Conservation (phyloP, 37 sponge, comb jelly and placozoan genomes). For the Dysidea cf. avara region DNA sequence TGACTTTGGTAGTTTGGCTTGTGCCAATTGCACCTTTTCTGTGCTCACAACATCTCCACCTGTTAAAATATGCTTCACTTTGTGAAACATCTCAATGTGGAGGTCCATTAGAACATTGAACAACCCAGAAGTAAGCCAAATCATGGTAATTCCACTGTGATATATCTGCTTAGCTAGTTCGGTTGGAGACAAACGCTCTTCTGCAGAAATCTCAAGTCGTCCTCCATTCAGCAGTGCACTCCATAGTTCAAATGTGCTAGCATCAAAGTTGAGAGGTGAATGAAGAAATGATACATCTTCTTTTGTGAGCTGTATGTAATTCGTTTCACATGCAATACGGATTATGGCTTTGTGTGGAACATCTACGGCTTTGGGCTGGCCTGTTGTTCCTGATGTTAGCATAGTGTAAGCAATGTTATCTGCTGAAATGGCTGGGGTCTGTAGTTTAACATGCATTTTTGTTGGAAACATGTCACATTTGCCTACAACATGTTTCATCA, state of each 20-base stretch:
- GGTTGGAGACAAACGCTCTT: not conserved
- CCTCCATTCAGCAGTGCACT: conserved; percentile 33
- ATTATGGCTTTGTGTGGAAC: conserved; percentile 25
- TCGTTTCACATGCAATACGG: not conserved
- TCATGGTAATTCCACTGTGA: conserved; percentile 15
- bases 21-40: too few species aligned
- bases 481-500: too few species aligned
- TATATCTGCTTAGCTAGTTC: too few species aligned
- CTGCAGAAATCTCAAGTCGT: conserved; percentile 15
- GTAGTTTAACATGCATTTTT: too few species aligned
- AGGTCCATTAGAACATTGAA: conserved; percentile 12
- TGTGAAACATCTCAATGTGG: too few species aligned
- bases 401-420: conserved; percentile 25
- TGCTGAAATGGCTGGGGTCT: too few species aligned
- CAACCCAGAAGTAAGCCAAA: not conserved
- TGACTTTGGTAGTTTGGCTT: not conserved
- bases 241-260: conserved; percentile 20
- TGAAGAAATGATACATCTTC: too few species aligned
- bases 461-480: too few species aligned
- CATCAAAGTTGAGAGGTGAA: conserved; percentile 28
- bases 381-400: conserved; percentile 59
- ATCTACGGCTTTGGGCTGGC: conserved; percentile 46
- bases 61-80: too few species aligned
- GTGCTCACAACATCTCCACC: conserved; percentile 40
- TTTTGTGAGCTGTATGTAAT: not conserved